phyloP scores from a whole-genome alignment of 2,113 vertebrate species.

The Anarrhichthys ocellatus region DNA sequence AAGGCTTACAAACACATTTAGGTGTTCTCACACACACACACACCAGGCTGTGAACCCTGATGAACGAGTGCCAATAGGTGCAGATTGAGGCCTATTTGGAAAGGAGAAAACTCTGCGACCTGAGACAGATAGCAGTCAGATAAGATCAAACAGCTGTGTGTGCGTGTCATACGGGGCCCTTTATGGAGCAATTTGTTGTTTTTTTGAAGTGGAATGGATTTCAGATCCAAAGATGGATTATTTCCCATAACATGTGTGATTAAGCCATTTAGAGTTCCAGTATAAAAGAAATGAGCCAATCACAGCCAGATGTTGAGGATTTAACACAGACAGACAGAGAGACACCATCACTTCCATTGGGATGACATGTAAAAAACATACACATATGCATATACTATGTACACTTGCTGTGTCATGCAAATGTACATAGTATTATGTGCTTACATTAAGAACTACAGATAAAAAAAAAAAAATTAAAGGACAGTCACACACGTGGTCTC shows the following conservation, averaged over 20 bases:
- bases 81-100: constrained; percentile 34
- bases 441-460: constrained; percentile 22
- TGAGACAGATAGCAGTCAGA: constrained; percentile 67
- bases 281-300: constrained; percentile 78
- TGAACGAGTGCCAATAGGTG: constrained; percentile 21
- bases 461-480: constrained; percentile 29
- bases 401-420: too few species aligned
- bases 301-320: constrained; percentile 80
- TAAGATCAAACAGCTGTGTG: constrained; percentile 64
- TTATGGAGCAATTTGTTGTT: constrained; percentile 84
- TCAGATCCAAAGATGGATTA: constrained; percentile 82
- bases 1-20: constrained; percentile 6
- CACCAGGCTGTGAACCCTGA: constrained; percentile 24
- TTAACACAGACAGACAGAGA: constrained; percentile 58
- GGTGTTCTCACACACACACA: constrained; percentile 7
- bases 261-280: constrained; percentile 78
- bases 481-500: constrained; percentile 27
- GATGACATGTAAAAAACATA: constrained; percentile 37
- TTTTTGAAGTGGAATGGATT: constrained; percentile 76
- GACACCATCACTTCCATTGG: constrained; percentile 61
- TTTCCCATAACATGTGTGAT: constrained; percentile 81
- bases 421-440: too few species aligned
- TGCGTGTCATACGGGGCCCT: constrained; percentile 57
- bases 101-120: constrained; percentile 12
- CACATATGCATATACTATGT: constrained; percentile 33